A percentile compares a stretch with the other conserved stretches of the same genome.
phyloP scores from a whole-genome alignment of 2,113 vertebrate genomes.

The Corythornis vintsioides region DNA sequence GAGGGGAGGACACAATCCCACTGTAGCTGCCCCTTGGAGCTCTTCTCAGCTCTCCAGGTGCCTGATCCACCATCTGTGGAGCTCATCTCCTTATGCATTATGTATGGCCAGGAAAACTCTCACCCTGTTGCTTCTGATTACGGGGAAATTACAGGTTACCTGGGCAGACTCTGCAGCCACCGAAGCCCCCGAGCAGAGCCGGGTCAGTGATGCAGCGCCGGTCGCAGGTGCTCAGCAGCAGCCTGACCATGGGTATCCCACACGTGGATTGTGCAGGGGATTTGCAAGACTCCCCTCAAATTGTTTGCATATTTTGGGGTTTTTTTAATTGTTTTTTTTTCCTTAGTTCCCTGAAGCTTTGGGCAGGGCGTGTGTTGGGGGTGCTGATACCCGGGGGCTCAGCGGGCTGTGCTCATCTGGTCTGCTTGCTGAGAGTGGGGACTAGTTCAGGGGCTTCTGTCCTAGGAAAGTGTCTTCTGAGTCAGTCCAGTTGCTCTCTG shows the following conservation, averaged over 20 bases:
- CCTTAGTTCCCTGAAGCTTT: neutral
- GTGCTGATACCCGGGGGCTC: slow-evolving; percentile 36
- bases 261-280: neutral
- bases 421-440: neutral
- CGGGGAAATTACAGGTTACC: neutral
- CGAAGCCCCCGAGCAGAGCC: neutral
- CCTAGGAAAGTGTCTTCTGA: neutral
- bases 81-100: neutral
- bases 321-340: neutral
- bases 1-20: neutral
- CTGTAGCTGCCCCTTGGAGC: too few relatives aligned
- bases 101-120: slow-evolving; percentile 17
- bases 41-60: neutral
- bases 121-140: slow-evolving; percentile 29
- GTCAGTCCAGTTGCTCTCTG: neutral
- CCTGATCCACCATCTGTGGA: neutral
- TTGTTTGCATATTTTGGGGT: neutral
- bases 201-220: neutral
- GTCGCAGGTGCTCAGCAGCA: neutral
- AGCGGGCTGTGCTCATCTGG: slow-evolving; percentile 28
- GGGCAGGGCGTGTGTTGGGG: neutral
- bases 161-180: neutral
- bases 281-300: neutral
- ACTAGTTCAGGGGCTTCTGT: neutral
- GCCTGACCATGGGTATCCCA: neutral